A percentile compares a stretch with the other conserved stretches of the same genome.
Conservation (phyloP, 2,888 invertebrate species). For the Dasysyrphus albostriatus region DNA sequence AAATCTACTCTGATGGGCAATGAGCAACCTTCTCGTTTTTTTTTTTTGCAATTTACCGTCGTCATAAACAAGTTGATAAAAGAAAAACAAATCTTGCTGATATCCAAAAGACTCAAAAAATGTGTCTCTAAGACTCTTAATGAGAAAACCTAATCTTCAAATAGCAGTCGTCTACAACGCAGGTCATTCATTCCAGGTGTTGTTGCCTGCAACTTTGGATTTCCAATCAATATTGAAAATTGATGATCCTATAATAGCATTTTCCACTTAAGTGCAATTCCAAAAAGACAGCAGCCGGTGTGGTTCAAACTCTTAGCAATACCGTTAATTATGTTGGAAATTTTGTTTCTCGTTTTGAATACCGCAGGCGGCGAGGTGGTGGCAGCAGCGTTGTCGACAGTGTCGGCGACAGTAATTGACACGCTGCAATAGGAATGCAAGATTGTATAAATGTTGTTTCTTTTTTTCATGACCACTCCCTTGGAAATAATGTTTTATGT, state of each 20-base stretch:
- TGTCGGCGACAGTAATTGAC: constrained; percentile 44
- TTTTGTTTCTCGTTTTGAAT: constrained; percentile 27
- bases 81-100: neutral
- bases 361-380: neutral
- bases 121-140: neutral
- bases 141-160: neutral
- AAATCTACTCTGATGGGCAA: neutral
- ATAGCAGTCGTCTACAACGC: neutral
- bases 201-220: neutral
- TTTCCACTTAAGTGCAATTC: constrained; percentile 46
- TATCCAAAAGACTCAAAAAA: neutral
- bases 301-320: constrained; percentile 19
- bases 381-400: neutral
- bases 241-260: constrained; percentile 30
- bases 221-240: constrained; percentile 45
- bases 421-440: constrained; percentile 54
- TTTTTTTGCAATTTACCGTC: neutral
- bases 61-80: neutral
- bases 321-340: constrained; percentile 29
- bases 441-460: constrained; percentile 42
- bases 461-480: constrained; percentile 53
- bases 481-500: constrained; percentile 39
- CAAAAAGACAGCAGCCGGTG: constrained; percentile 2
- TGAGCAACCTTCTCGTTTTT: neutral
- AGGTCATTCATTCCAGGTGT: constrained; percentile 5